Base-by-base conservation (phyloP, 2,797 vertebrate genomes). In the Clarias pachynema region DNA sequence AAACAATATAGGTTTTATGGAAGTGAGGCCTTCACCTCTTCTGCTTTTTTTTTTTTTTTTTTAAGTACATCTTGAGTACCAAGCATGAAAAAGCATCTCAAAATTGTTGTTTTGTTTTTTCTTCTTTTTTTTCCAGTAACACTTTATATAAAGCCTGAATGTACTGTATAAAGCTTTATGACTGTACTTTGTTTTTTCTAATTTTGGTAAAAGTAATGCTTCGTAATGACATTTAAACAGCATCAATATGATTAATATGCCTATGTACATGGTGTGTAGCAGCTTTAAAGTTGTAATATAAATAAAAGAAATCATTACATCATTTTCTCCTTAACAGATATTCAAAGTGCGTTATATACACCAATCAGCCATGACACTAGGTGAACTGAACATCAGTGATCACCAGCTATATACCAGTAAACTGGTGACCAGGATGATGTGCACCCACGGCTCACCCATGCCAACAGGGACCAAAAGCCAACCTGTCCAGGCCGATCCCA, bases 1-100 rank as follows among this genome's bases (percentile, higher is more conserved):
- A 91, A 89, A 84, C 81, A 85, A 34, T 86, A 85, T 75, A 74
- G 72, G 26, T 56, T 53, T 75, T 75, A 80, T 79, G 73, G 86
- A 80, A 87, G 79, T 68, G 72, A 72, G 56, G 79, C 37, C 59
- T 78, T 82, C 9, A 60, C 79, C 53, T 77, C 70, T 75, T 56
- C 18, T 34, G 1, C 10, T 69, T 81, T 75, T 83, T 73, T 69
- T 37, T 24, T 74, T 74, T 2, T 73, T 69, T 37, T 24, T 74
- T 74, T 1, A 31, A 1, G 44, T 74, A 53, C 14, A 18, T 29
- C 29, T 56, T 74, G 7, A n/a, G 40, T 53, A 74, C 72, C n/a
- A 56, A 49, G 15, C 29, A 74, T 29, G 72, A 74, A 56, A 74
- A 56, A 74, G 72, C 44, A 44, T 24, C 15, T 59, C 7, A 29